phyloP scores from a whole-genome alignment of 2,113 vertebrate species.

The Tachysurus fulvidraco region DNA sequence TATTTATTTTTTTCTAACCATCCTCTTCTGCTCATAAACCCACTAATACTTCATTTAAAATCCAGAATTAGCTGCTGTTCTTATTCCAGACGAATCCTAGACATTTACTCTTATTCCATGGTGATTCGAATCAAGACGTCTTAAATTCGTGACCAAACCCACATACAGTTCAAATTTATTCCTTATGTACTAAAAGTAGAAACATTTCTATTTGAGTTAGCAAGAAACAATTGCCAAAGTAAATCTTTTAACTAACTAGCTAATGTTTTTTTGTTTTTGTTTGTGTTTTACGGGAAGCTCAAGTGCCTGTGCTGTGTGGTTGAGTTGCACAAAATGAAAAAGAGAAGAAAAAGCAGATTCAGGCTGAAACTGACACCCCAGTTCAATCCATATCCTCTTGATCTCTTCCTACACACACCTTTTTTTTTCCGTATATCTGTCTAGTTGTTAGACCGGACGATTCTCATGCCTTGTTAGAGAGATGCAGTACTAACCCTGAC shows the following conservation, averaged over 20 bases:
- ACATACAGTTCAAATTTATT: neutral
- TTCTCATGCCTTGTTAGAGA: slow-evolving; percentile 49
- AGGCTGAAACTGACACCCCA: neutral
- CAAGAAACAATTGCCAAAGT: neutral
- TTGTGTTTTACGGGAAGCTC: slow-evolving; percentile 43
- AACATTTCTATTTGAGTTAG: neutral
- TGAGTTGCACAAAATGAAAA: slow-evolving; percentile 1
- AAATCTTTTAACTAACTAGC: neutral
- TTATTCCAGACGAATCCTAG: neutral
- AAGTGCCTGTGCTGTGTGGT: slow-evolving; percentile 55
- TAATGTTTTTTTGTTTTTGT: neutral
- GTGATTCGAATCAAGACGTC: neutral
- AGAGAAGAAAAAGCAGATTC: neutral
- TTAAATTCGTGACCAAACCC: slow-evolving; percentile 9
- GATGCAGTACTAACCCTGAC: slow-evolving; percentile 52
- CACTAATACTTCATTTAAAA: neutral
- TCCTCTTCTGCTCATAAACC: neutral
- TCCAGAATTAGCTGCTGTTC: neutral
- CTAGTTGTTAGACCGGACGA: slow-evolving; percentile 17
- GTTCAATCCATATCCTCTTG: neutral
- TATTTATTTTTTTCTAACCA: neutral
- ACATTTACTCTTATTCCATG: neutral
- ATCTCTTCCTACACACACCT: neutral
- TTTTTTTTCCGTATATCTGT: slow-evolving; percentile 33
- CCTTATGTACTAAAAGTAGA: neutral